Base-by-base conservation (phyloP, 1,140 invertebrate genomes). In the Muscidifurax raptorellus region DNA sequence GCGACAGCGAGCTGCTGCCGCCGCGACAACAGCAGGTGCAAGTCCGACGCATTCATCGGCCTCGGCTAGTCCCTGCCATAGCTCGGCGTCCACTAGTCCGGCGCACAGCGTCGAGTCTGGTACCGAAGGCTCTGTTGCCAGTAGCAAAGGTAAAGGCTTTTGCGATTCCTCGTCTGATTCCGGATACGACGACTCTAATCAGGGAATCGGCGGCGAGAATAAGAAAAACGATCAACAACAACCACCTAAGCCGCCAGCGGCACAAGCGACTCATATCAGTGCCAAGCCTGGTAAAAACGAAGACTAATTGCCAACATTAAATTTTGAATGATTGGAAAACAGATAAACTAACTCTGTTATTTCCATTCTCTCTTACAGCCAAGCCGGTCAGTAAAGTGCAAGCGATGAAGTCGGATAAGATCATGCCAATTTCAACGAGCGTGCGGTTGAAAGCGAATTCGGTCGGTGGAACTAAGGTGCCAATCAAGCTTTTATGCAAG, bases 81-180 rank as follows among this genome's bases (percentile, higher is more conserved):
- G 91, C 88, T 91, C 90, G 47, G 90, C 92, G 9, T 93, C 91
- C 28, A 88, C 90, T 66, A 92, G 90, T 89, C 90, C 92, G 27
- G 87, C 89, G 6, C 90, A 92, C 84, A 93, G 90, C 79, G 87
- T 90, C 59, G 92, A 92, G 83, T 92, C 89, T 27, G 85, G 84
- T 22, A 83, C 88, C 2, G 90, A 92, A 52, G 80, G 89, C 25
- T 75, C 85, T 32, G 86, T 84, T 9, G 92, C 90, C 66, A 87
- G 89, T 27, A 89, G 90, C 18, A 93, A 94, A 78, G 91, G 90
- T 64, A 77, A 69, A 27, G 75, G 67, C 18, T 94, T 94, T 90
- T 95, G 94, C 87, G 95, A 95, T 85, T 94, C 93, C 64, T 95
- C 94, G 52, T 95, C 95, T 9, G 95, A 95, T 90, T 95, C 95